These are phyloP conservation scores for Micromys minutus DNA, from an alignment of 2,113 vertebrate species.

Conservation along the genomic window DNA sequence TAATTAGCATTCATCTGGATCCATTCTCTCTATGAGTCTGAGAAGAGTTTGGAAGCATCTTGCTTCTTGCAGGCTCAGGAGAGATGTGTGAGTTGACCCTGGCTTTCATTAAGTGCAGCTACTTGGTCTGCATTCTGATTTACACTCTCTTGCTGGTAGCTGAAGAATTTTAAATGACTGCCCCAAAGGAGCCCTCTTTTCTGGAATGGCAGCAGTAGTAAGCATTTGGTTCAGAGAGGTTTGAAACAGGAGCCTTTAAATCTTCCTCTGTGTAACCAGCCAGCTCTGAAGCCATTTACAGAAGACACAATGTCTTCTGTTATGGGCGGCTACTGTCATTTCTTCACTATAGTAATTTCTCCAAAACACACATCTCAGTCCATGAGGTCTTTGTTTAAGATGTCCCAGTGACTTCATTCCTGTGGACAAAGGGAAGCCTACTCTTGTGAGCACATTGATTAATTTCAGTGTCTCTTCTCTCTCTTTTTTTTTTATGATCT, in stretches of 20 bases:
- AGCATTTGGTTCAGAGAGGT: neutral
- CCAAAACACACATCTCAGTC: neutral
- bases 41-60: neutral
- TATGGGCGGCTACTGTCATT: neutral
- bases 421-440: neutral
- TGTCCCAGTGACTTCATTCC: neutral
- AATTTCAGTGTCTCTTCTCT: neutral
- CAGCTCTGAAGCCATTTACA: neutral
- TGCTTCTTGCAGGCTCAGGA: neutral
- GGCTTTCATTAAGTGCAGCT: neutral
- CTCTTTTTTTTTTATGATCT: neutral
- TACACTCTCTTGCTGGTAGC: neutral
- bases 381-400: neutral
- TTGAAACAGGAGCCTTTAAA: neutral
- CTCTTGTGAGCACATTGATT: neutral
- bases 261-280: neutral
- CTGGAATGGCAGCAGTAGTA: neutral
- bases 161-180: neutral
- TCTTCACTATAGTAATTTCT: neutral
- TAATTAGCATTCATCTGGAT: neutral
- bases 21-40: neutral
- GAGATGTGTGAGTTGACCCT: neutral
- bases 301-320: too few relatives aligned
- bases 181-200: neutral
- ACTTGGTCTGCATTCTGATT: neutral